Evolutionary conservation across 1,140 invertebrate species (phyloP).

Genomic region (Pseudomyrmex dendroicus): DNA sequence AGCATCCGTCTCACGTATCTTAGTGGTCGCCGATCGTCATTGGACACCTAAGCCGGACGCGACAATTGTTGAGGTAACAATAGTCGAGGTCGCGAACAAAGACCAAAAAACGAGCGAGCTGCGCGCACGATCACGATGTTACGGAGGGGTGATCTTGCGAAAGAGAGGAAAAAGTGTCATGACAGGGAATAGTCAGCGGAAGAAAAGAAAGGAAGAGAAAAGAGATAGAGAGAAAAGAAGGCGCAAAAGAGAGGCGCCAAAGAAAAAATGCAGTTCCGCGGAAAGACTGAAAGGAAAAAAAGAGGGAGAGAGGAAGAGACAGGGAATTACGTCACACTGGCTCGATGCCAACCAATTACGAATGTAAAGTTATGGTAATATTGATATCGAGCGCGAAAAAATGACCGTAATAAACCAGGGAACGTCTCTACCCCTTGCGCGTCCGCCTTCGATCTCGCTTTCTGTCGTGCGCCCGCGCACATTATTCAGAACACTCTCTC

Average conservation of each 20-base stretch:
- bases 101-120: constrained; percentile 61
- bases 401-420: constrained; percentile 55
- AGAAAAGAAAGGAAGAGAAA: background rate
- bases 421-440: constrained; percentile 28
- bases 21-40: constrained; percentile 69
- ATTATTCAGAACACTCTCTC: constrained; percentile 62
- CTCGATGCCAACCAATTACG: constrained; percentile 70
- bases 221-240: background rate
- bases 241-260: background rate
- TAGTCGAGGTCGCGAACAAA: constrained; percentile 66
- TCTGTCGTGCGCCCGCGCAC: constrained; percentile 32
- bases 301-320: background rate
- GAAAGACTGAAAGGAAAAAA: background rate
- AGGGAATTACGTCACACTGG: constrained; percentile 53
- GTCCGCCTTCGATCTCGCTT: constrained; percentile 5
- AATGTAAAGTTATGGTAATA: constrained; percentile 75
- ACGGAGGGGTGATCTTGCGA: constrained; percentile 15
- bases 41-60: constrained; percentile 65
- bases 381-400: constrained; percentile 65
- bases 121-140: constrained; percentile 18
- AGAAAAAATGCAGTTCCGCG: constrained; percentile 19
- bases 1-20: constrained; percentile 74
- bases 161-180: constrained; percentile 8
- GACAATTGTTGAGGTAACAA: constrained; percentile 75
- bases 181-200: background rate